Conservation (phyloP, 1,140 invertebrate genomes). For the Coptotermes formosanus region DNA sequence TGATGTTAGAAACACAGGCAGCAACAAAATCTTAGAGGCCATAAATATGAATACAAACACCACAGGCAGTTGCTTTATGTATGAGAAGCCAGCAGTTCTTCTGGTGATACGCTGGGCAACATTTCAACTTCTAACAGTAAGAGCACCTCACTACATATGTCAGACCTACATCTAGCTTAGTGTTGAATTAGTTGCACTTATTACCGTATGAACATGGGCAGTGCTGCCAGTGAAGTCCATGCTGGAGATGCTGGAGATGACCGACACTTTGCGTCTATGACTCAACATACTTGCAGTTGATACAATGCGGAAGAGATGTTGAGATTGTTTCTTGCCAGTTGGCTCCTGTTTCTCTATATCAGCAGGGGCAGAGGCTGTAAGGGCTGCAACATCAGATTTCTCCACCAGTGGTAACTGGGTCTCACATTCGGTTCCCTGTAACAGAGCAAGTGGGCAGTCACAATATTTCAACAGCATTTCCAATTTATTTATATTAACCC, state of each 20-base stretch:
- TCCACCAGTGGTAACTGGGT: slow-evolving; percentile 19
- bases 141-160: no score
- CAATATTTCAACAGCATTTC: no score
- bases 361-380: neutral
- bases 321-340: neutral
- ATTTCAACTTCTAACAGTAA: no score
- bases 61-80: no score
- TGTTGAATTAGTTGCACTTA: neutral
- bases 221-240: slow-evolving; percentile 70
- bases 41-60: no score
- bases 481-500: no score
- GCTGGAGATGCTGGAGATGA: slow-evolving; percentile 67
- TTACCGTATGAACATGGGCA: slow-evolving; percentile 61
- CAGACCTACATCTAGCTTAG: no score
- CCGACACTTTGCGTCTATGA: slow-evolving; percentile 53
- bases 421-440: neutral
- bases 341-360: slow-evolving; percentile 19
- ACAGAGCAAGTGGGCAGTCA: no score
- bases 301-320: slow-evolving; percentile 17
- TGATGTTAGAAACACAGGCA: no score
- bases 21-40: no score
- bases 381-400: slow-evolving; percentile 17
- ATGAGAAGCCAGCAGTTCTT: no score
- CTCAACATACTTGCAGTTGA: slow-evolving; percentile 24
- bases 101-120: no score